phyloP scores from a whole-genome alignment of 2,888 invertebrate genomes.

The Dendrolimus houi region DNA sequence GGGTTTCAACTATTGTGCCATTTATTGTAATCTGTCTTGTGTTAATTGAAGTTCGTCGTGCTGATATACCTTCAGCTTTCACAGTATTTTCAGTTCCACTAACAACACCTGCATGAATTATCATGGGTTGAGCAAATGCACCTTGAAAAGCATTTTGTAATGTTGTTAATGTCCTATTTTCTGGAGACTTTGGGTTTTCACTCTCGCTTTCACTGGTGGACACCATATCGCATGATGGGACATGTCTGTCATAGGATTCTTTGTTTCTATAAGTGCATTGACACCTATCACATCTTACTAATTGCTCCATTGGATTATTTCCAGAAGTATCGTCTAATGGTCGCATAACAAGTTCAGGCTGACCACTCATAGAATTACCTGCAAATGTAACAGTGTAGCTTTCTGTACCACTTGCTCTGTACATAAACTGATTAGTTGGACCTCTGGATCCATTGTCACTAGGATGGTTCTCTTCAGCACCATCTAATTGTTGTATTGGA shows the following conservation, averaged over 20 bases:
- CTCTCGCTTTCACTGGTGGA: constrained; percentile 90
- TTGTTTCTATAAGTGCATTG: constrained; percentile 90
- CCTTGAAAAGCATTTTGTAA: constrained; percentile 70
- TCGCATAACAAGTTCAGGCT: constrained; percentile 63
- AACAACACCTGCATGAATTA: constrained; percentile 66
- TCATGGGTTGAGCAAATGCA: constrained; percentile 69
- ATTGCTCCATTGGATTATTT: constrained; percentile 77
- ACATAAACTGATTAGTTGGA: constrained; percentile 60
- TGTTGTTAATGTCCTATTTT: constrained; percentile 67
- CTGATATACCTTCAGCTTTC: constrained; percentile 67
- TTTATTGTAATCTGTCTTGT: constrained; percentile 72
- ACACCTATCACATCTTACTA: constrained; percentile 91
- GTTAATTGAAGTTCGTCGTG: constrained; percentile 67
- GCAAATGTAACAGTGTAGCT: constrained; percentile 71
- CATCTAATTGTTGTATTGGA: constrained; percentile 81
- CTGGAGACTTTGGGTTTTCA: constrained; percentile 78
- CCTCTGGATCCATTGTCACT: constrained; percentile 47
- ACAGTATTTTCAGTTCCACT: constrained; percentile 60
- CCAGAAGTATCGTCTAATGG: constrained; percentile 54
- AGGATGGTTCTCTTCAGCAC: constrained; percentile 78
- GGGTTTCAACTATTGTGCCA: constrained; percentile 71
- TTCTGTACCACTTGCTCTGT: constrained; percentile 65
- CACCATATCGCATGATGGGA: constrained; percentile 85
- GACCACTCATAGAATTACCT: constrained; percentile 68
- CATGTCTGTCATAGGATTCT: constrained; percentile 87